phyloP scores from a whole-genome alignment of 2,888 invertebrate genomes.

The Drosophila parthenogenetica region DNA sequence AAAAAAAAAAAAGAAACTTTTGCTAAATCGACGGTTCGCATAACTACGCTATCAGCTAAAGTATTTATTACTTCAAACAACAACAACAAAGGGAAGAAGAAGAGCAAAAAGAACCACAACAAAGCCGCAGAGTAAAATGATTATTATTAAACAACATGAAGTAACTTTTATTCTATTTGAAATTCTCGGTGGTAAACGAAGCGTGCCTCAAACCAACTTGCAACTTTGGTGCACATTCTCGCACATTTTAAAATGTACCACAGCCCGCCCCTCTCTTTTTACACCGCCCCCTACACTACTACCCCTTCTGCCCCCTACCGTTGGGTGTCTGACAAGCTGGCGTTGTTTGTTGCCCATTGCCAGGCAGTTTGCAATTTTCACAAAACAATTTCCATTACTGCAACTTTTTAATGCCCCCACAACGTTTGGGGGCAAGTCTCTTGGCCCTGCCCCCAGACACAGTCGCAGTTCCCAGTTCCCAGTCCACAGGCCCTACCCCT shows the following conservation, averaged over 20 bases:
- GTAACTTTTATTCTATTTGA: conserved; percentile 64
- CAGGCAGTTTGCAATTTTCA: conserved; percentile 59
- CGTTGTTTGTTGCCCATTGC: conserved; percentile 37
- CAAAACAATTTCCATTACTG: conserved; percentile 76
- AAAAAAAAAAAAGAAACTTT: conserved; percentile 9
- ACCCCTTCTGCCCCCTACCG: background rate
- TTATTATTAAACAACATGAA: conserved; percentile 41
- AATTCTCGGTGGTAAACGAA: conserved; percentile 65
- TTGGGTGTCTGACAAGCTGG: conserved; percentile 34
- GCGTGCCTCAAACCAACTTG: conserved; percentile 61
- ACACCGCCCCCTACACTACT: background rate
- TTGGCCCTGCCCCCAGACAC: conserved; percentile 20
- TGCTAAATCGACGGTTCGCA: conserved; percentile 10
- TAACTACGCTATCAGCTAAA: conserved; percentile 31
- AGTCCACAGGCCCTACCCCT: too few relatives aligned
- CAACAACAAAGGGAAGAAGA: background rate
- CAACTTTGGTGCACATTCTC: conserved; percentile 65
- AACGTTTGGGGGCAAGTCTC: conserved; percentile 22
- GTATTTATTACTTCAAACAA: conserved; percentile 16
- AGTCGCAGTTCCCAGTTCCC: too few relatives aligned
- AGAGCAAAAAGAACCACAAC: background rate
- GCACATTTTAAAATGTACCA: conserved; percentile 46
- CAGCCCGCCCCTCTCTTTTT: background rate
- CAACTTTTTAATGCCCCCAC: conserved; percentile 65
- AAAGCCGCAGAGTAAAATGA: conserved; percentile 32